These are phyloP conservation scores for Hepsetus odoe DNA, from an alignment of 2,113 vertebrate genomes.

Conservation along the genomic window DNA sequence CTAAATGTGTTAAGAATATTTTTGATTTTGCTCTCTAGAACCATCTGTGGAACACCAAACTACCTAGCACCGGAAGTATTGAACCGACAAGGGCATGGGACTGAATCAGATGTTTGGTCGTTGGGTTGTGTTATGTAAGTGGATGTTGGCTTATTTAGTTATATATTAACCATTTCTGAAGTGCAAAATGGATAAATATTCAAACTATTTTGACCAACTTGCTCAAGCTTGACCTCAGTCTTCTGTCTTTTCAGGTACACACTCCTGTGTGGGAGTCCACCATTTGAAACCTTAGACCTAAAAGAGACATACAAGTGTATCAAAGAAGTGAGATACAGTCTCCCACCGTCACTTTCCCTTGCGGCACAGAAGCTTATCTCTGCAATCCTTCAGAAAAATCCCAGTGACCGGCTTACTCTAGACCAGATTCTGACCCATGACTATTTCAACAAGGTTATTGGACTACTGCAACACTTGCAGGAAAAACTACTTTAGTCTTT, in stretches of 20 bases:
- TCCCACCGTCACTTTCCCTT: conserved; percentile 84
- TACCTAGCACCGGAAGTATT: conserved; percentile 97
- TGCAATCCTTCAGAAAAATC: conserved; percentile 85
- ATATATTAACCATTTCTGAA: neutral
- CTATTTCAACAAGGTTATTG: conserved; percentile 90
- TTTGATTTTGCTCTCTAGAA: conserved; percentile 74
- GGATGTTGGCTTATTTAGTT: neutral
- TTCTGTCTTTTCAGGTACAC: conserved; percentile 84
- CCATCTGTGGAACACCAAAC: conserved; percentile 99
- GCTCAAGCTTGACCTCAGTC: neutral
- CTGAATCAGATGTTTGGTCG: conserved; percentile 95
- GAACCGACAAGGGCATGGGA: conserved; percentile 93
- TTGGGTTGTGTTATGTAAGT: conserved; percentile 98
- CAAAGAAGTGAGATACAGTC: conserved; percentile 89
- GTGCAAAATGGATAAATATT: too few species aligned
- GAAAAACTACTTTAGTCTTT: neutral
- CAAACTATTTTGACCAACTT: neutral
- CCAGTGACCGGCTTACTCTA: conserved; percentile 85
- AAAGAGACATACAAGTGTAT: conserved; percentile 98
- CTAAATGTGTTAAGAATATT: neutral
- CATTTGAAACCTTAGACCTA: conserved; percentile 95
- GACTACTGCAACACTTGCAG: neutral
- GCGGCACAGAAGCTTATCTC: conserved; percentile 89
- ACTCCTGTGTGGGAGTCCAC: conserved; percentile 91
- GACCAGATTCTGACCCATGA: conserved; percentile 95